Conservation (phyloP, 1,140 invertebrate genomes). For the silkworm (Bombyx mori) region DNA sequence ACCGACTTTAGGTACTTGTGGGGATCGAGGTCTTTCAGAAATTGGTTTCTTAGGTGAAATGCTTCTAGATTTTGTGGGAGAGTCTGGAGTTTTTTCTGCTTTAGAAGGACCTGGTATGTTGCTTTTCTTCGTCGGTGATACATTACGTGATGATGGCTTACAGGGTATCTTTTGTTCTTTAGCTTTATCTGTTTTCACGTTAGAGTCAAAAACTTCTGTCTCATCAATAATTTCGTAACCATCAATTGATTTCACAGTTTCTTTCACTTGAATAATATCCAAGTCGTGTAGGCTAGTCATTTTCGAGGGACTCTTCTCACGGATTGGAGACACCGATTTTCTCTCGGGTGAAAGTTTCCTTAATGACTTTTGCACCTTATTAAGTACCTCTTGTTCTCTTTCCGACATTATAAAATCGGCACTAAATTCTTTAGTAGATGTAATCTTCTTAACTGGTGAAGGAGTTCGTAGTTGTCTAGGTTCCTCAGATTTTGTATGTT, state of each 20-base stretch:
- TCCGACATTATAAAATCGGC: conserved; percentile 37
- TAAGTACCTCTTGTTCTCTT: conserved; percentile 47
- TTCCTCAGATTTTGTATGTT: conserved; percentile 7
- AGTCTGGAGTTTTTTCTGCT: conserved; percentile 23
- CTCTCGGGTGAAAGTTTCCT: conserved; percentile 47
- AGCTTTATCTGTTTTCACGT: conserved; percentile 24
- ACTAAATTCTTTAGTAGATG: conserved; percentile 15
- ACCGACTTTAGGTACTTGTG: conserved; percentile 37
- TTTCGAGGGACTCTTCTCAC: conserved; percentile 30
- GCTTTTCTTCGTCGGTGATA: conserved; percentile 50
- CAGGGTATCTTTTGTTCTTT: conserved; percentile 32
- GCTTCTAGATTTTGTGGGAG: conserved; percentile 37
- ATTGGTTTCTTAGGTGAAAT: conserved; percentile 49
- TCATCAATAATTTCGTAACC: conserved; percentile 11
- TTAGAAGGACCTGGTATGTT: conserved; percentile 22
- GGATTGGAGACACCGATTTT: conserved; percentile 29
- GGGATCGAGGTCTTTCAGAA: conserved; percentile 44
- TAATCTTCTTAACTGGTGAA: conserved; percentile 26
- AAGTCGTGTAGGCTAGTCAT: conserved; percentile 25
- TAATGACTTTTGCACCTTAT: conserved; percentile 46
- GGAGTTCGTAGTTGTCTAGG: conserved; percentile 20
- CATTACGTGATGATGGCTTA: conserved; percentile 42
- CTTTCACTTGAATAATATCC: conserved; percentile 15
- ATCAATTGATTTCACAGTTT: conserved; percentile 13
- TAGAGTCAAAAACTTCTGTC: conserved; percentile 13